phyloP scores from a whole-genome alignment of 2,888 invertebrate species.

The Myopa tessellatipennis region DNA sequence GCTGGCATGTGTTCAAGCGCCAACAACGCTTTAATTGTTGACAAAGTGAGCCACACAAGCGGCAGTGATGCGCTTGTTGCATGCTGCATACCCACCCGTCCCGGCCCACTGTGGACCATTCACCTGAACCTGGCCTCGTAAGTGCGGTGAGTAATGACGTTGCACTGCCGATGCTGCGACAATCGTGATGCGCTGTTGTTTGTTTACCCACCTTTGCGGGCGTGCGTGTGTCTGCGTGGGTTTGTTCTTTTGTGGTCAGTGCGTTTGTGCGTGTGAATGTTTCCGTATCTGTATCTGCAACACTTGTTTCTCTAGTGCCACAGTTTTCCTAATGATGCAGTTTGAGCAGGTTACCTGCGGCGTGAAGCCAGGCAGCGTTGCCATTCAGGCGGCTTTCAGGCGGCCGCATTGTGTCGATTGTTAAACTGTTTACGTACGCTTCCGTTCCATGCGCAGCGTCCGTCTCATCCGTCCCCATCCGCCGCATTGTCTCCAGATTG shows the following conservation, averaged over 20 bases:
- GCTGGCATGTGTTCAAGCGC: background rate
- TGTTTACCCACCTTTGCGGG: conserved; percentile 2
- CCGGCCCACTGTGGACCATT: background rate
- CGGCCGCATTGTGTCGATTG: conserved; percentile 12
- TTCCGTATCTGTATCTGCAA: background rate
- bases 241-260: background rate
- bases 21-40: conserved; percentile 30
- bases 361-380: background rate
- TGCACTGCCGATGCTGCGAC: background rate
- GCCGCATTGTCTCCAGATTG: background rate
- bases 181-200: conserved; percentile 20
- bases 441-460: conserved; percentile 12
- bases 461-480: background rate
- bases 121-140: background rate
- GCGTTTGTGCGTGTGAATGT: background rate
- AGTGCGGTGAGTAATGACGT: conserved; percentile 21
- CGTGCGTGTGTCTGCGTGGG: background rate
- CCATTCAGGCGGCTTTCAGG: background rate
- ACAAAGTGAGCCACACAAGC: conserved; percentile 22
- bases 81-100: background rate
- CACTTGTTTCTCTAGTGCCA: background rate
- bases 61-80: conserved; percentile 9
- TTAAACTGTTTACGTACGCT: background rate
- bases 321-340: background rate
- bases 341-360: background rate